A percentile compares a stretch with the other conserved stretches of the same genome.
Conservation (phyloP, 1,140 invertebrate species). For the Brachystomella parvula region DNA sequence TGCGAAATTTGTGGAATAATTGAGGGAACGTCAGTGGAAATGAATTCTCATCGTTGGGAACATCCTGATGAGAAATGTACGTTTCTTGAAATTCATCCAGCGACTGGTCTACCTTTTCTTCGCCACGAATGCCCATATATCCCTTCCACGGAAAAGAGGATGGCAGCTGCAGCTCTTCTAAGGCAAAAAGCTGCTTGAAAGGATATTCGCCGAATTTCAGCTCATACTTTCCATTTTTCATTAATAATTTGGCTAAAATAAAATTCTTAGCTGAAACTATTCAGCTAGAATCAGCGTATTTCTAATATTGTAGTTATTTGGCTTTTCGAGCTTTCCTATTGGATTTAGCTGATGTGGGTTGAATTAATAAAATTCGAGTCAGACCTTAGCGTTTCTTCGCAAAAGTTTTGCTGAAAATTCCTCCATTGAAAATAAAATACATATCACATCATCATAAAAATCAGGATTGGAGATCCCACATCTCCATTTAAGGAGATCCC, state of each 20-base stretch:
- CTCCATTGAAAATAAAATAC: not conserved
- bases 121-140: not conserved
- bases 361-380: not conserved
- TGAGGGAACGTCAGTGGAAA: not conserved
- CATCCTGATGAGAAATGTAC: not conserved
- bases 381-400: too few species aligned
- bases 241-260: too few species aligned
- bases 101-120: not conserved
- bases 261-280: not conserved
- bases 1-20: not conserved
- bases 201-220: not conserved
- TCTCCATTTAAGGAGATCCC: conserved; percentile 5
- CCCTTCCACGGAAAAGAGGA: not conserved
- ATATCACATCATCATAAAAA: not conserved
- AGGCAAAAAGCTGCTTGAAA: not conserved
- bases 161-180: not conserved
- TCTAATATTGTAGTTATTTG: not conserved
- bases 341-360: not conserved
- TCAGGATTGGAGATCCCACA: not conserved
- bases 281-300: not conserved
- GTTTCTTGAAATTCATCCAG: not conserved
- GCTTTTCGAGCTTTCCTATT: not conserved
- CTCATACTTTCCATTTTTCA: too few species aligned
- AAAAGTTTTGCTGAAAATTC: too few species aligned
- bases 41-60: not conserved